These are phyloP conservation scores for Holacanthus passer DNA, from an alignment of 2,113 vertebrate genomes.

Conservation along the genomic window DNA sequence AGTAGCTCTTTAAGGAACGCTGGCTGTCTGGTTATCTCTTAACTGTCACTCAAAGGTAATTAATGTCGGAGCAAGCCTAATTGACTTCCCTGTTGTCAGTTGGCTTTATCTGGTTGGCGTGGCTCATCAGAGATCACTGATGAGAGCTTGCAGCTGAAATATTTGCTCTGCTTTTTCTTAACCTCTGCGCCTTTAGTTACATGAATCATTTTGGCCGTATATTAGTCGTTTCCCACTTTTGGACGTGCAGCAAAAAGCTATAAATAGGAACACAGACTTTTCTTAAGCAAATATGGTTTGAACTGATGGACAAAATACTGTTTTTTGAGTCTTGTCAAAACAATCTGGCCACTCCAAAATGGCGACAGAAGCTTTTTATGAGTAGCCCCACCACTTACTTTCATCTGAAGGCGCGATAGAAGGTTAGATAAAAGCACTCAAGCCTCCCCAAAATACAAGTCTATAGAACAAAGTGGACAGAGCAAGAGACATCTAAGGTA, in stretches of 20 bases:
- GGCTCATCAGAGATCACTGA: constrained; percentile 49
- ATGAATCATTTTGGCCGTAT: constrained; percentile 4
- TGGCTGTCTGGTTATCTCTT: constrained; percentile 50
- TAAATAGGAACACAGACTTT: background rate
- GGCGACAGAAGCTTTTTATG: constrained; percentile 69
- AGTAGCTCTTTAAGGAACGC: constrained; percentile 25
- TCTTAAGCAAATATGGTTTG: constrained; percentile 38
- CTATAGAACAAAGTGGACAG: constrained; percentile 84
- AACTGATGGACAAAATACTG: constrained; percentile 16
- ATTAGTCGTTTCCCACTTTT: background rate
- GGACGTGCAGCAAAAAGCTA: background rate
- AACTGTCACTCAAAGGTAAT: constrained; percentile 66
- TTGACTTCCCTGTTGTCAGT: constrained; percentile 56
- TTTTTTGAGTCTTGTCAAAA: constrained; percentile 47
- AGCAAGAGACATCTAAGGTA: constrained; percentile 85
- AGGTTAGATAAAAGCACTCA: constrained; percentile 86
- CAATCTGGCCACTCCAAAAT: constrained; percentile 68
- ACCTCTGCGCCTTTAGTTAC: background rate
- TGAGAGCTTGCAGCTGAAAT: constrained; percentile 25
- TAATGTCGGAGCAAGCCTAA: constrained; percentile 54
- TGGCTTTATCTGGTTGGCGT: constrained; percentile 48
- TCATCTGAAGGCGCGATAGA: constrained; percentile 82
- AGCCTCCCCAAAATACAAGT: constrained; percentile 77
- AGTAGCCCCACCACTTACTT: constrained; percentile 78
- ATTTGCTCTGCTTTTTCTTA: constrained; percentile 7